These are phyloP conservation scores for Trissolcus brochymenae DNA, from an alignment of 2,888 invertebrate species.

Conservation along the genomic window DNA sequence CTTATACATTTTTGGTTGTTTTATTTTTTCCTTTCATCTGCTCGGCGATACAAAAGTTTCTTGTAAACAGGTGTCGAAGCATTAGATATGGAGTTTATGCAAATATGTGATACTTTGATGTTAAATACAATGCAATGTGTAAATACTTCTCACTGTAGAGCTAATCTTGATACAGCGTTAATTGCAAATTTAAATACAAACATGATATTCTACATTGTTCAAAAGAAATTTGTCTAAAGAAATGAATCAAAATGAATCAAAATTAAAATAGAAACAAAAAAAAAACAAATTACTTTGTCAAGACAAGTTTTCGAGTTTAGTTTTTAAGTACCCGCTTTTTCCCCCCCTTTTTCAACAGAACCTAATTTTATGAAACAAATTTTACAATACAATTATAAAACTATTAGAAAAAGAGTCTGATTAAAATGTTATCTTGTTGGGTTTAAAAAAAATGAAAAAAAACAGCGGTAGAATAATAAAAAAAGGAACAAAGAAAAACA, in stretches of 20 bases:
- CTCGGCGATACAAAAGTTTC: slow-evolving; percentile 20
- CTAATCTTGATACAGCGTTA: slow-evolving; percentile 27
- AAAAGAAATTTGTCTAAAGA: neutral
- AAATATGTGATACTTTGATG: slow-evolving; percentile 32
- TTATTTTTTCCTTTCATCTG: slow-evolving; percentile 4
- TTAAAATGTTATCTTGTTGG: no score
- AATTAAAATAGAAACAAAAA: no score
- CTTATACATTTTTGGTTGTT: slow-evolving; percentile 26
- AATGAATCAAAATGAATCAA: no score
- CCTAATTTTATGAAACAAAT: no score
- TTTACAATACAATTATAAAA: no score
- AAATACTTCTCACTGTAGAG: slow-evolving; percentile 23
- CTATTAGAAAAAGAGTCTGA: no score
- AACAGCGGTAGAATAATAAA: slow-evolving; percentile 8
- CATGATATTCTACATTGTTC: neutral
- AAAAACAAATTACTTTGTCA: neutral
- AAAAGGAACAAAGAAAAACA: slow-evolving; percentile 84
- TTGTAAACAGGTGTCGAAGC: slow-evolving; percentile 37
- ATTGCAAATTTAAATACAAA: slow-evolving; percentile 13
- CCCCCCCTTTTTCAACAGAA: neutral
- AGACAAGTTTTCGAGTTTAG: slow-evolving; percentile 12
- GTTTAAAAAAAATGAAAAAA: neutral
- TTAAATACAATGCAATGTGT: slow-evolving; percentile 12
- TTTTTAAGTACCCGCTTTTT: neutral
- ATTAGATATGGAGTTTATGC: slow-evolving; percentile 42